Base-by-base conservation (phyloP, 2,113 vertebrate genomes). In the Apteryx owenii region DNA sequence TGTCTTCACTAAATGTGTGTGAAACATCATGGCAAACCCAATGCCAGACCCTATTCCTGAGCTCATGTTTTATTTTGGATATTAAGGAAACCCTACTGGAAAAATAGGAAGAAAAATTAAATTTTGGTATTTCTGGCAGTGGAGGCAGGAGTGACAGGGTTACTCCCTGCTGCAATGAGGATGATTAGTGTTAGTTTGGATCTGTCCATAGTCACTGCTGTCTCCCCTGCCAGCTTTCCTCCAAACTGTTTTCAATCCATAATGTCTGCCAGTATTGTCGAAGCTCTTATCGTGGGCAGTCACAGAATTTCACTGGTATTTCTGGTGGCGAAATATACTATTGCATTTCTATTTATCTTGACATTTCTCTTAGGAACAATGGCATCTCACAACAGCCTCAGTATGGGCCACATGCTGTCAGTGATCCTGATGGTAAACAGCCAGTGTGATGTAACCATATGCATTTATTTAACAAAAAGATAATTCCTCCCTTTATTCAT, bases 141-240 rank as follows among this genome's bases (percentile, higher is more conserved):
- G 16, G 44, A 46, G 44, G 31, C 28, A 10, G 29, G 56, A 58
- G 29, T 58, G 29, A 56, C 99, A 99, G 61, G 99, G 97, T 51
- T 98, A 99, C 73, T 99, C 99, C 2, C 98, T 87, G 58, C 98
- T 97, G 88, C 97, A 98, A 95, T 98, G 99, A 64, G 99, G 97
- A 82, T 96, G 97, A 75, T 98, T 95, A 48, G 97, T 2, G 3
- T 91, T 81, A 3, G 95, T 25, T 70, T 97, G 96, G 76, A 98
- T 92, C 89, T 98, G 98, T 68, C 97, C 96, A 2, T 96, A 97
- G 26, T 98, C 98, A 33, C 90, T 92, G 42, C 94, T 88, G 21
- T 99, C 99, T 16, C 95, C 90, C 0, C 98, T 98, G 40, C 97
- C 82, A 17, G 76, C 92, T 97, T 99, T 99, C 9, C 98, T 97